phyloP scores from a whole-genome alignment of 2,888 invertebrate genomes.

The Heliconius hortense region DNA sequence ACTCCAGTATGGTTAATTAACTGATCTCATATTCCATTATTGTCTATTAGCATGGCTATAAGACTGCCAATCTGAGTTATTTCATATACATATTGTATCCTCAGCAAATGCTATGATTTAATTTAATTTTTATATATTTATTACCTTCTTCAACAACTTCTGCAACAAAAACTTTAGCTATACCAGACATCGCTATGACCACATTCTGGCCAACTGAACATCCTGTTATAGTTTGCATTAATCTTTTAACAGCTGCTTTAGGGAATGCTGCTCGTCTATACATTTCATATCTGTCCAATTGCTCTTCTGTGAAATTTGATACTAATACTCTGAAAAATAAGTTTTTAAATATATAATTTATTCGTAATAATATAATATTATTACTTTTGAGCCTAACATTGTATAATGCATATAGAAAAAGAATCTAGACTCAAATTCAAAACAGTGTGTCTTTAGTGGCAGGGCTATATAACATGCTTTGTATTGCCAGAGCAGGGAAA shows the following conservation, averaged over 20 bases:
- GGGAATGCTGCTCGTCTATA: constrained; percentile 98
- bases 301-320: constrained; percentile 99
- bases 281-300: constrained; percentile 99
- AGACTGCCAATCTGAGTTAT: no score
- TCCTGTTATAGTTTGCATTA: constrained; percentile 99
- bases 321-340: constrained; percentile 90
- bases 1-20: background rate
- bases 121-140: constrained; percentile 11
- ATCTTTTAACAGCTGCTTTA: constrained; percentile 97
- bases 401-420: background rate
- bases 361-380: background rate
- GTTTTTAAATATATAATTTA: background rate
- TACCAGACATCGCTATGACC: constrained; percentile 99
- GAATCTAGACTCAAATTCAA: background rate
- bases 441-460: background rate
- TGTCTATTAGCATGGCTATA: background rate
- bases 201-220: constrained; percentile 99
- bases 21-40: no score
- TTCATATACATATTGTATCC: background rate
- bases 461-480: background rate
- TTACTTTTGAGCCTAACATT: background rate
- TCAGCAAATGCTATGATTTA: background rate
- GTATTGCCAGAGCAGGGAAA: background rate
- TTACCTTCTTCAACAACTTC: constrained; percentile 99
- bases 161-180: constrained; percentile 99